Conservation (phyloP, 2,888 invertebrate genomes). For the Campoplex capitator region DNA sequence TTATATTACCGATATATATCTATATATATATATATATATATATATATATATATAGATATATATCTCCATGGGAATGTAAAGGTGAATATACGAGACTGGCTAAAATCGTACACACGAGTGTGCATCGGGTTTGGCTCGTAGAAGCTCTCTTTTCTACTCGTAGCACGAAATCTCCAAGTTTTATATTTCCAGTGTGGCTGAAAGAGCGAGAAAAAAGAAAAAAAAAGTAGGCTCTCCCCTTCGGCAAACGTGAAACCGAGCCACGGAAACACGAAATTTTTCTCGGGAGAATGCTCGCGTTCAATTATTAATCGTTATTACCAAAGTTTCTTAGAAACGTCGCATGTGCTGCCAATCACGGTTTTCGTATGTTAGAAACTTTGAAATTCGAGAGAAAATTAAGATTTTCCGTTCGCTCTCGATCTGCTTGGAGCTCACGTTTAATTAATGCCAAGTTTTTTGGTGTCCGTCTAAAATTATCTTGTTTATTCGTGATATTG, state of each 20-base stretch:
- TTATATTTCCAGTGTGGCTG: slow-evolving; percentile 58
- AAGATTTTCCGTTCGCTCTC: not conserved
- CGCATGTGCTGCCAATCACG: not conserved
- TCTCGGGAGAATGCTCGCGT: slow-evolving; percentile 21
- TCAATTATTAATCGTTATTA: slow-evolving; percentile 39
- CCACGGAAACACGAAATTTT: slow-evolving; percentile 38
- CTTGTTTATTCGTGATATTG: not conserved
- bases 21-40: not conserved
- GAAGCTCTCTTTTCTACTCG: slow-evolving; percentile 42
- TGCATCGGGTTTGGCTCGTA: slow-evolving; percentile 41
- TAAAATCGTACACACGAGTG: slow-evolving; percentile 66
- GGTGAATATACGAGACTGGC: slow-evolving; percentile 51
- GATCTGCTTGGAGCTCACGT: not conserved
- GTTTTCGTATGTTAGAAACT: not conserved
- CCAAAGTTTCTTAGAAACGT: not conserved
- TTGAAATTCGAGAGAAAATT: not conserved
- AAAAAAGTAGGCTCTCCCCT: not conserved
- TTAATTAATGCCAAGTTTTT: not conserved
- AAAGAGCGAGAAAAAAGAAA: not conserved
- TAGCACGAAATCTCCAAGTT: slow-evolving; percentile 60
- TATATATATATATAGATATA: not conserved
- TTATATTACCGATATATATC: too few species aligned
- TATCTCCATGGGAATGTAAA: slow-evolving; percentile 19
- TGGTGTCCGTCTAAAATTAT: not conserved
- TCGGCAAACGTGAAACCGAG: slow-evolving; percentile 5